Evolutionary conservation across 2,888 invertebrate species (phyloP).

Genomic region (Blera fallax): DNA sequence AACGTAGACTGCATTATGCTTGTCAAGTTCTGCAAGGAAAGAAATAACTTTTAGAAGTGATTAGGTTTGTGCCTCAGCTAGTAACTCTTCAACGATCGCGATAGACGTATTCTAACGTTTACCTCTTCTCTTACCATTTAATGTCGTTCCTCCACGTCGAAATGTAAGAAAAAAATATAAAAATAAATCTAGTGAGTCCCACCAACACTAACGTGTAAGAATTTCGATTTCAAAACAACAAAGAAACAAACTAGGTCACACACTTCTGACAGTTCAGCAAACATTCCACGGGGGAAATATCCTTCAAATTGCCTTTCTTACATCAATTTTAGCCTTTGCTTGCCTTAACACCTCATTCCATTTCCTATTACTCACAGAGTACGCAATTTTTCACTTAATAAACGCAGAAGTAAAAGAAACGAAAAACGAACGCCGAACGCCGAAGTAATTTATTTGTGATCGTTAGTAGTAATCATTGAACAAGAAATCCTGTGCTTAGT

Average conservation of each 20-base stretch:
- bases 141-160: no score
- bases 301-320: conserved; percentile 3
- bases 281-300: background rate
- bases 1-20: no score
- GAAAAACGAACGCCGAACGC: conserved; percentile 20
- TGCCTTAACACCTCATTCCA: background rate
- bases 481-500: conserved; percentile 35
- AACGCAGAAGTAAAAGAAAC: conserved; percentile 7
- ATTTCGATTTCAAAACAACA: background rate
- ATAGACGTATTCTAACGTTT: no score
- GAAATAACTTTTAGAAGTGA: no score
- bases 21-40: no score
- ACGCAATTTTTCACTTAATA: conserved; percentile 50
- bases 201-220: background rate
- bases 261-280: background rate
- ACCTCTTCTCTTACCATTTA: no score
- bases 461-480: conserved; percentile 42
- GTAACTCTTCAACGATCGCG: no score
- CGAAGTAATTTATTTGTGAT: conserved; percentile 51
- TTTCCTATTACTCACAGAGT: background rate
- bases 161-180: no score
- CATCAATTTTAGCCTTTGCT: background rate
- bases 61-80: no score
- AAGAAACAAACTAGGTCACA: background rate
- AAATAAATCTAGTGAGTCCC: no score